These are phyloP conservation scores for Autographa gamma DNA, from an alignment of 2,888 invertebrate species.

Conservation along the genomic window DNA sequence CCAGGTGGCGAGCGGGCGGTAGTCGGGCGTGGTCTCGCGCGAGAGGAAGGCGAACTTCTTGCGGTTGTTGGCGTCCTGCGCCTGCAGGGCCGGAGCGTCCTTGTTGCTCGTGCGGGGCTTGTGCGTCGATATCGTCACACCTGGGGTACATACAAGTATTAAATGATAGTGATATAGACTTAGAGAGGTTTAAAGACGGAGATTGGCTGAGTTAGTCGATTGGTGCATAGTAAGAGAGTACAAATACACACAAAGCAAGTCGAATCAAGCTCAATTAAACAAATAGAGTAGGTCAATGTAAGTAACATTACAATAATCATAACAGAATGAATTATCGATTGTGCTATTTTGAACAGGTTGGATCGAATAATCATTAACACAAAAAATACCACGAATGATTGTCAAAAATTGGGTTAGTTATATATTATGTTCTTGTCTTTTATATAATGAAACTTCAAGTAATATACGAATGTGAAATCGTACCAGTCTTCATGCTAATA, in stretches of 20 bases:
- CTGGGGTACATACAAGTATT: slow-evolving; percentile 74
- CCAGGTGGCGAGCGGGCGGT: slow-evolving; percentile 91
- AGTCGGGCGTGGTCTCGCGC: slow-evolving; percentile 96
- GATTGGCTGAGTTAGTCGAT: no score
- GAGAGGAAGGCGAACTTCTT: slow-evolving; percentile 96
- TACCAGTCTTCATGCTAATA: slow-evolving; percentile 94
- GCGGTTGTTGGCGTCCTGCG: slow-evolving; percentile 92
- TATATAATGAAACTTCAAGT: neutral
- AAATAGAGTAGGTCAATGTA: no score
- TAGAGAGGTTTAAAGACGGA: no score
- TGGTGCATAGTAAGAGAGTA: no score
- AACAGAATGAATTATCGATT: no score
- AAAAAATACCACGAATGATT: no score
- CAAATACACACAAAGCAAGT: no score
- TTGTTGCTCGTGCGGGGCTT: slow-evolving; percentile 90
- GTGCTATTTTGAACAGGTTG: neutral
- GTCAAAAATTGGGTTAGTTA: neutral
- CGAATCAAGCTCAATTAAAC: no score
- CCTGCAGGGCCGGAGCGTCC: slow-evolving; percentile 87
- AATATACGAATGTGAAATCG: neutral
- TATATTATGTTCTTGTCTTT: no score
- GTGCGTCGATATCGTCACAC: slow-evolving; percentile 92
- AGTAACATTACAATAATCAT: no score
- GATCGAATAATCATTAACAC: neutral
- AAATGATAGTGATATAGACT: no score